Conservation (phyloP, 2,113 vertebrate genomes). For the Oxyura jamaicensis region DNA sequence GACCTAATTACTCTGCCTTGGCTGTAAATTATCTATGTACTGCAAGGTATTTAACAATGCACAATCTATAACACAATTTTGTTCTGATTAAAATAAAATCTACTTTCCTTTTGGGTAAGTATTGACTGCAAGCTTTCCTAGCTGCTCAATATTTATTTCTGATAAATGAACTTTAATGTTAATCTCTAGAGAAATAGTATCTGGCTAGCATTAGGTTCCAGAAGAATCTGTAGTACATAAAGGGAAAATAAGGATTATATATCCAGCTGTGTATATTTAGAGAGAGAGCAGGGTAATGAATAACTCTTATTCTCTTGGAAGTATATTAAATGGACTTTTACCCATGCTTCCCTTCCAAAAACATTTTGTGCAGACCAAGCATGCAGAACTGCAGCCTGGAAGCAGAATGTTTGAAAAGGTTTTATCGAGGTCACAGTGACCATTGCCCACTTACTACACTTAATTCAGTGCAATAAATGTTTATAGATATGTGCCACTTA, state of each 20-base stretch:
- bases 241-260: neutral
- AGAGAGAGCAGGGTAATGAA: neutral
- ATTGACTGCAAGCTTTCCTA: neutral
- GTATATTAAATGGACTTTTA: neutral
- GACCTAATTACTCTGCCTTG: neutral
- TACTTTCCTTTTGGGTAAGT: neutral
- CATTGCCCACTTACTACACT: neutral
- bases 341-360: neutral
- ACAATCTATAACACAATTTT: neutral
- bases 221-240: neutral
- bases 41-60: neutral
- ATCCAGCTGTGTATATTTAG: neutral
- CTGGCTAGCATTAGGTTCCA: neutral
- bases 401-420: neutral
- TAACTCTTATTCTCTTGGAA: neutral
- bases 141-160: neutral
- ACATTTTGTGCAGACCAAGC: neutral
- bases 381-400: neutral
- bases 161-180: neutral
- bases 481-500: neutral
- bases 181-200: neutral
- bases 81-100: neutral
- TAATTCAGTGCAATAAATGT: neutral
- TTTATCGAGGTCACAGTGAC: neutral
- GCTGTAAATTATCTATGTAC: neutral